Evolutionary conservation across 2,888 invertebrate genomes (phyloP).

Genomic region (Erebia aethiops): DNA sequence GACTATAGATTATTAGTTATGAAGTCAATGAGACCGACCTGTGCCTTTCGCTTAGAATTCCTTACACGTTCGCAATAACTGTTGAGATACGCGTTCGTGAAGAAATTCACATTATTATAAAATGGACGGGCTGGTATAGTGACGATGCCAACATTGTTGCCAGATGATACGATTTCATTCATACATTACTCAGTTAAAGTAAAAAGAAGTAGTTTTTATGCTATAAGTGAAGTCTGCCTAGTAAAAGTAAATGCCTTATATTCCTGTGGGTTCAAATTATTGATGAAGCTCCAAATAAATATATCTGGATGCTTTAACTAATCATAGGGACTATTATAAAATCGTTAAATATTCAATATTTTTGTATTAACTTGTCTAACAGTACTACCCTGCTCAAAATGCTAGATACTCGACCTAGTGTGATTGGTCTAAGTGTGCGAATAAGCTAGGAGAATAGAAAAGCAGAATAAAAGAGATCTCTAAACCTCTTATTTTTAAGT

Average conservation of each 20-base stretch:
- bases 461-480: too few relatives aligned
- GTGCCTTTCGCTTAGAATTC: constrained; percentile 13
- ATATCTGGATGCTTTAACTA: too few relatives aligned
- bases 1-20: constrained; percentile 11
- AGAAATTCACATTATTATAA: constrained; percentile 12
- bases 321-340: too few relatives aligned
- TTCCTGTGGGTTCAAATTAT: background rate
- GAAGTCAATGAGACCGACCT: constrained; percentile 13
- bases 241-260: background rate
- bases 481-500: too few relatives aligned
- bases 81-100: constrained; percentile 18
- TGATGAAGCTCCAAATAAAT: too few relatives aligned
- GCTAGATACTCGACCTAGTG: too few relatives aligned
- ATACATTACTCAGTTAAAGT: background rate
- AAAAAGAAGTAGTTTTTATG: too few relatives aligned
- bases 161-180: constrained; percentile 16
- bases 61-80: constrained; percentile 16
- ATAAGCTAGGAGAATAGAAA: too few relatives aligned
- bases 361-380: too few relatives aligned
- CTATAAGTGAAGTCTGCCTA: background rate
- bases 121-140: background rate
- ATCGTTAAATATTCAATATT: too few relatives aligned
- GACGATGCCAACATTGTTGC: constrained; percentile 12
- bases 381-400: too few relatives aligned
- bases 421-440: too few relatives aligned